These are phyloP conservation scores for Ibycter americanus DNA, from an alignment of 2,797 vertebrate species.

Conservation along the genomic window DNA sequence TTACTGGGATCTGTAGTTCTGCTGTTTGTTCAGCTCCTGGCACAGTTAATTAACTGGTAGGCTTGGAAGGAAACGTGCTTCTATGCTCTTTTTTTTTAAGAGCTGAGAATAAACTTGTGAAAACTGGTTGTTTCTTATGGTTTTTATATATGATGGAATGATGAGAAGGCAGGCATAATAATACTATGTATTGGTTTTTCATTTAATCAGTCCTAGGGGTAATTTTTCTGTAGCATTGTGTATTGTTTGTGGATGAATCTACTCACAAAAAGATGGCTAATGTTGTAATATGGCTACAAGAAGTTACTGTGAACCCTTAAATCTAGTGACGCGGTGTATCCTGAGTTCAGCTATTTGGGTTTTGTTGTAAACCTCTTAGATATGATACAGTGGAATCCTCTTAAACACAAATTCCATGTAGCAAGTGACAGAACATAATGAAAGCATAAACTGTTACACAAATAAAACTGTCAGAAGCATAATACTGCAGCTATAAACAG, in stretches of 20 bases:
- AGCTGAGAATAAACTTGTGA: not conserved
- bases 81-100: not conserved
- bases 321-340: not conserved
- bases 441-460: constrained; percentile 73
- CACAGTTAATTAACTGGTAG: not conserved
- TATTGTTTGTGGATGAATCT: constrained; percentile 4
- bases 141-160: constrained; percentile 10
- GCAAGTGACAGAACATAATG: constrained; percentile 75
- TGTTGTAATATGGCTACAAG: not conserved
- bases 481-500: constrained; percentile 58
- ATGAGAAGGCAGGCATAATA: not conserved
- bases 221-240: not conserved
- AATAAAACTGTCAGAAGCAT: constrained; percentile 71
- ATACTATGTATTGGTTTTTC: constrained; percentile 16
- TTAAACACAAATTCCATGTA: constrained; percentile 77
- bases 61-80: not conserved
- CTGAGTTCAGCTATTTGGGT: constrained; percentile 65
- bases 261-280: not conserved
- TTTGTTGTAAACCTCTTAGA: constrained; percentile 75
- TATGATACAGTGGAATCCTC: constrained; percentile 74
- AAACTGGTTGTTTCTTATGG: not conserved
- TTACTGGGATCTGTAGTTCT: not conserved
- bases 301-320: constrained; percentile 42
- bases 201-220: constrained; percentile 16
- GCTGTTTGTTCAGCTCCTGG: not conserved